A percentile compares a stretch with the other conserved stretches of the same genome.
phyloP scores from a whole-genome alignment of 2,797 vertebrate species.

The Schizopygopsis malacanthus region DNA sequence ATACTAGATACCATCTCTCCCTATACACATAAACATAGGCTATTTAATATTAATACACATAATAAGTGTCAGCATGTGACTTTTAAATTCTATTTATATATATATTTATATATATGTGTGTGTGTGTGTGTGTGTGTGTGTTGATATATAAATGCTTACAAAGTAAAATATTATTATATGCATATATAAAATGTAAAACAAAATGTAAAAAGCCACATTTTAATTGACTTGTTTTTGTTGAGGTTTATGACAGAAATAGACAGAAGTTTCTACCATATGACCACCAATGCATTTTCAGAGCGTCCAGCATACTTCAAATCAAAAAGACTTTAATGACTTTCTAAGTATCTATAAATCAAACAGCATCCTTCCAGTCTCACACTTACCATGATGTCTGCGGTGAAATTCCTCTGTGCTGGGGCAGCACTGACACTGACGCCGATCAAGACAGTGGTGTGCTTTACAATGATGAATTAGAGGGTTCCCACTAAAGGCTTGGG shows the following conservation, averaged over 20 bases:
- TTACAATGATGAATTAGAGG: constrained; percentile 31
- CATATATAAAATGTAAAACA: background rate
- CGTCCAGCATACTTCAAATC: background rate
- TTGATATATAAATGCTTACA: background rate
- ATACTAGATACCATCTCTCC: background rate
- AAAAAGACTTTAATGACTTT: background rate
- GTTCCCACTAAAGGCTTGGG: constrained; percentile 30
- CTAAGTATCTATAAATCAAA: background rate
- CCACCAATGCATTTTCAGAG: background rate
- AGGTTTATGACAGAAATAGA: background rate
- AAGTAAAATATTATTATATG: background rate
- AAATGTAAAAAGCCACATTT: background rate
- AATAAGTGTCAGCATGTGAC: background rate
- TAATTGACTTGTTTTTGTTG: background rate
- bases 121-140: too few relatives aligned
- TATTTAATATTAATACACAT: background rate
- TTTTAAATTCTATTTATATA: background rate
- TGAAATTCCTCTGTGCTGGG: constrained; percentile 26
- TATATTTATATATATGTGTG: background rate
- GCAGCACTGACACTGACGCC: constrained; percentile 3
- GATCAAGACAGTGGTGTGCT: constrained; percentile 29
- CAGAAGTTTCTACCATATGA: background rate
- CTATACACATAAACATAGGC: background rate
- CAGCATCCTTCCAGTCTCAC: background rate
- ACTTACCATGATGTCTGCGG: constrained; percentile 44